Conservation (phyloP, 92 coral and sea anemone genomes). For the Bergia puertoricense region DNA sequence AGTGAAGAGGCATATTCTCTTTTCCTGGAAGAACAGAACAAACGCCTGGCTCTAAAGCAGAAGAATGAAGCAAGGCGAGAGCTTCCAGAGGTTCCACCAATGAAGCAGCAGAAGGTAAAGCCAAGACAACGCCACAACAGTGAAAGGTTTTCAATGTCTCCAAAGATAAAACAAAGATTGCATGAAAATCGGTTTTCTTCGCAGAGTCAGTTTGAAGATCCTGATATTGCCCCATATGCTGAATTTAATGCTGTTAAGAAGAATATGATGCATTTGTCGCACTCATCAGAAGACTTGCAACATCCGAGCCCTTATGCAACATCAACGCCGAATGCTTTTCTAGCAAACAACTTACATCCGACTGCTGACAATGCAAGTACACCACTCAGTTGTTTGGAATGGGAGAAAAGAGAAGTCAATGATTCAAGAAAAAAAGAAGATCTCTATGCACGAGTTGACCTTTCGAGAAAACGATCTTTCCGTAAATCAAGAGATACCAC, state of each 20-base stretch:
- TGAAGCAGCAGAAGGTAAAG: constrained; percentile 51
- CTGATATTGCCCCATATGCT: constrained; percentile 87
- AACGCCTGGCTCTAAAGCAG: constrained; percentile 55
- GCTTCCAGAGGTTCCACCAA: constrained; percentile 59
- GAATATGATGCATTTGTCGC: not conserved
- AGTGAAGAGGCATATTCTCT: constrained; percentile 84
- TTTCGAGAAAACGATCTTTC: constrained; percentile 64
- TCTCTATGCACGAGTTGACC: constrained; percentile 74
- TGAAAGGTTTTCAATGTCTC: constrained; percentile 60
- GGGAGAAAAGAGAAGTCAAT: constrained; percentile 63
- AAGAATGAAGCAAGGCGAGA: constrained; percentile 63
- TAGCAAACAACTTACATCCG: constrained; percentile 52
- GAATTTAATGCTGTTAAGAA: constrained; percentile 54
- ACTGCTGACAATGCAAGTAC: constrained; percentile 44
- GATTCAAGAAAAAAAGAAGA: constrained; percentile 51
- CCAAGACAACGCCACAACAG: constrained; percentile 69
- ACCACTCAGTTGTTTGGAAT: constrained; percentile 61
- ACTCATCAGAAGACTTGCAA: constrained; percentile 31
- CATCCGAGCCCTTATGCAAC: constrained; percentile 71
- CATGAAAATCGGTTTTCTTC: constrained; percentile 41
- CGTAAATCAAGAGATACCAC: constrained; percentile 73
- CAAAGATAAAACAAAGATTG: constrained; percentile 46
- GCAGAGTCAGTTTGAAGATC: constrained; percentile 62
- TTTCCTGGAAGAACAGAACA: constrained; percentile 66
- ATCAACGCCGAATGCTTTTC: constrained; percentile 77